Conservation (phyloP, 2,888 invertebrate species). For the Macrosiphum euphorbiae region DNA sequence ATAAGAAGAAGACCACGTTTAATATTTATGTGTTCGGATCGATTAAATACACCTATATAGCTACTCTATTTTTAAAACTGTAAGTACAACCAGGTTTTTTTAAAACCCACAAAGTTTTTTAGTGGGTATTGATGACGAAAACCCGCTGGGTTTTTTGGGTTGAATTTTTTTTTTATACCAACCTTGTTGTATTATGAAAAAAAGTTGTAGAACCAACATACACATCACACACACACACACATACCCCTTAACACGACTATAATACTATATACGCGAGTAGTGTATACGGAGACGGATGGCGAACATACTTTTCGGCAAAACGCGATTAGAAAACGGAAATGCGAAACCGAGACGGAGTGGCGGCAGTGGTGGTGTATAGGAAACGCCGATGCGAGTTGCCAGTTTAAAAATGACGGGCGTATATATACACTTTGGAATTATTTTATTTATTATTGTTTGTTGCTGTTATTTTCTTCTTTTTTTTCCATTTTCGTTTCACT, state of each 20-base stretch:
- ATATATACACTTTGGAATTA: conserved; percentile 4
- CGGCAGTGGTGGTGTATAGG: neutral
- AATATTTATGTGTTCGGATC: neutral
- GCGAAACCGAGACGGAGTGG: neutral
- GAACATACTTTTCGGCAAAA: neutral
- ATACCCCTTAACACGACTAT: neutral
- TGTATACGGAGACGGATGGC: neutral
- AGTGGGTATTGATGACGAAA: neutral
- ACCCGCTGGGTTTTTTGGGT: neutral
- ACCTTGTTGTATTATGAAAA: neutral
- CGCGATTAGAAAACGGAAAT: neutral
- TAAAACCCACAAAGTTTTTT: neutral
- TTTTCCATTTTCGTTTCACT: neutral
- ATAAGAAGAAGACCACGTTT: neutral
- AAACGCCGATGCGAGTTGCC: neutral
- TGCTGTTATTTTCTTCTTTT: neutral
- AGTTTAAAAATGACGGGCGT: conserved; percentile 8
- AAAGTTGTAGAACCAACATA: neutral
- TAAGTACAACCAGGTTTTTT: neutral
- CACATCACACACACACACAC: neutral
- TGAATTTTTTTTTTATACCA: neutral
- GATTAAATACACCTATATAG: neutral
- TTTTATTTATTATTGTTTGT: conserved; percentile 19
- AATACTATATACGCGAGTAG: neutral
- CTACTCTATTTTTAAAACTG: neutral